Percentiles rank a stretch among this genome's conserved stretches.
phyloP scores from a whole-genome alignment of 2,888 invertebrate genomes.

The Cotesia congregata region DNA sequence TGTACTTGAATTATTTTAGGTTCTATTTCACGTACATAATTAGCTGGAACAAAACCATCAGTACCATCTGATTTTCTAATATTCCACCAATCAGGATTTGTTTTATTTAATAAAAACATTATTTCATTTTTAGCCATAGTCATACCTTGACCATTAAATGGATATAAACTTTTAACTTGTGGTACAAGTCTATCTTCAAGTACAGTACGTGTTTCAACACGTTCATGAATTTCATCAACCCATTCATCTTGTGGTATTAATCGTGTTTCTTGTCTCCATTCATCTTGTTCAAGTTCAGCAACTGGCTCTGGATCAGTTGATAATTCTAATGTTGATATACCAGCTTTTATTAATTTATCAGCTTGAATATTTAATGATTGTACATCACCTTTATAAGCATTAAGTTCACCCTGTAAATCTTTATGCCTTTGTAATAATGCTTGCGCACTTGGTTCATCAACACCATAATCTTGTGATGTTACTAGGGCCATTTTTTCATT shows the following conservation, averaged over 20 bases:
- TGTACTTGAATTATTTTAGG: slow-evolving; percentile 86
- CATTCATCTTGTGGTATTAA: slow-evolving; percentile 92
- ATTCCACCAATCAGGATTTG: slow-evolving; percentile 99
- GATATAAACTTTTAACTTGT: slow-evolving; percentile 89
- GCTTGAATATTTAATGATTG: slow-evolving; percentile 85
- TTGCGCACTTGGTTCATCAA: slow-evolving; percentile 91
- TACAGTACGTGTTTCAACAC: slow-evolving; percentile 87
- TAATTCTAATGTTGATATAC: slow-evolving; percentile 79
- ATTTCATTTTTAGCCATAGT: slow-evolving; percentile 92
- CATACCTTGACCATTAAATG: slow-evolving; percentile 94
- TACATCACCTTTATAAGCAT: slow-evolving; percentile 90
- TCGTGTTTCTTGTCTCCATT: slow-evolving; percentile 78
- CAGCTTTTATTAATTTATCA: slow-evolving; percentile 80
- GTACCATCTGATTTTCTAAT: slow-evolving; percentile 92
- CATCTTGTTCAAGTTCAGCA: slow-evolving; percentile 69
- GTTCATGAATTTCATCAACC: slow-evolving; percentile 91
- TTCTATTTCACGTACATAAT: slow-evolving; percentile 94
- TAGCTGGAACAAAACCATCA: slow-evolving; percentile 98
- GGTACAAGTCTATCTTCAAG: slow-evolving; percentile 89
- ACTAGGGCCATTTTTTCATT: slow-evolving; percentile 95
- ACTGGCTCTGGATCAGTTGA: slow-evolving; percentile 62
- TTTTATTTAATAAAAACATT: slow-evolving; percentile 94
- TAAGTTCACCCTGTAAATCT: slow-evolving; percentile 88
- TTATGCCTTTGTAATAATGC: slow-evolving; percentile 90
- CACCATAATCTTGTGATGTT: slow-evolving; percentile 90